phyloP scores from a whole-genome alignment of 2,888 invertebrate genomes.

The Brenthis daphne region DNA sequence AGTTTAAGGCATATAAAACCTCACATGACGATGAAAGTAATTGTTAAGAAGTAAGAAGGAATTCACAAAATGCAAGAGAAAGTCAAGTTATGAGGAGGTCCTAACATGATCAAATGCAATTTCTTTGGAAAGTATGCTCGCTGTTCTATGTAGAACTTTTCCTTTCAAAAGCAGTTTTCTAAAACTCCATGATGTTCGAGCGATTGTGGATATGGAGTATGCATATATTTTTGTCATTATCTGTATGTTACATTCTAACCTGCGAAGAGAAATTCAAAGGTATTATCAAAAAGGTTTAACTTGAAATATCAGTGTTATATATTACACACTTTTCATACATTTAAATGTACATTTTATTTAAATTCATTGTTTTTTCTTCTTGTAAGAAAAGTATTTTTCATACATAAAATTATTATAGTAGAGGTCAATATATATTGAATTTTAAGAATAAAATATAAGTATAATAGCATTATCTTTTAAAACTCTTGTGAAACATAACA shows the following conservation, averaged over 20 bases:
- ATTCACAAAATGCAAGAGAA: slow-evolving; percentile 70
- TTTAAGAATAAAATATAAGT: no score
- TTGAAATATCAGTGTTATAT: no score
- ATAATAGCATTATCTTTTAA: no score
- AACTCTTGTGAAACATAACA: no score
- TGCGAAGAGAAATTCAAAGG: not conserved
- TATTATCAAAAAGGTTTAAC: not conserved
- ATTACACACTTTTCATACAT: no score
- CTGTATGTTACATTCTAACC: not conserved
- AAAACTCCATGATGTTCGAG: slow-evolving; percentile 50
- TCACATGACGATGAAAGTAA: slow-evolving; percentile 63
- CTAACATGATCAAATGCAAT: slow-evolving; percentile 78
- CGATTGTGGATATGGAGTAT: slow-evolving; percentile 49
- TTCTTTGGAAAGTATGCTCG: slow-evolving; percentile 75
- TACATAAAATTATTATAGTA: no score
- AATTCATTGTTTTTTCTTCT: no score
- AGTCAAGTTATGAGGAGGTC: slow-evolving; percentile 68
- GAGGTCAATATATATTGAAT: no score
- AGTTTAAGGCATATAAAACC: slow-evolving; percentile 61
- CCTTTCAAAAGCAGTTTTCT: slow-evolving; percentile 59
- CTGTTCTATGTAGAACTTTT: slow-evolving; percentile 66
- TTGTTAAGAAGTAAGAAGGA: slow-evolving; percentile 72
- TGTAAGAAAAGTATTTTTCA: no score
- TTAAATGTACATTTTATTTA: no score
- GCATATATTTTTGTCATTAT: slow-evolving; percentile 22